Evolutionary conservation across 2,888 invertebrate genomes (phyloP), one percentile per base, ranked within the genome.

Genomic region (Idaea aversata): DNA sequence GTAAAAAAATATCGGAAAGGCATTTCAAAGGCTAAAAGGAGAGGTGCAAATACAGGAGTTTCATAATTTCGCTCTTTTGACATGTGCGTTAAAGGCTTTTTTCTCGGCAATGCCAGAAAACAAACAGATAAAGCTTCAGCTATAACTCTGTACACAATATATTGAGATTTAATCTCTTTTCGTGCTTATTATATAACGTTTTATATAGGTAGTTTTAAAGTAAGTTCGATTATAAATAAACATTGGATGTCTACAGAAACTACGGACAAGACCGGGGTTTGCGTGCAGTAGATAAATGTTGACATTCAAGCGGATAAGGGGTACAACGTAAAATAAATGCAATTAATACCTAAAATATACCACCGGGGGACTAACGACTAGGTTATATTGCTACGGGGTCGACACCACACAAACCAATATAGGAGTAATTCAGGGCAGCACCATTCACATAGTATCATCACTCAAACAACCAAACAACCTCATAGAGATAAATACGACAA

Each of bases 51-150:
- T 86, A 86, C 65, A 77, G 87, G 85, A 78, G 75, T 76, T 72
- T 81, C 72, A 77, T 81, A 78, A 77, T 73, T 79, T 78, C 71
- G 74, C 76, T 16, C 68, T 77, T 77, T 77, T 72, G 77, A 75
- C 70, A 78, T 77, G 84, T 83, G 81, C 79, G 81, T 81, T 82
- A 84, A 82, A 81, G 84, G 87, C 84, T 83, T 78, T 78, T 75
- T 81, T 83, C 81, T 85, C 89, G 90, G 91, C 90, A 86, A 91
- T 93, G 91, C 91, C 92, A 93, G 93, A 93, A 93, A 93, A 93
- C 91, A 93, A 93, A 92, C 92, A 92, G 91, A 90, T 92, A 91
- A 93, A 93, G 92, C 91, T 90, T 87, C 77, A 69, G 85, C 81
- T 81, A 78, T 81, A 77, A 81, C 76, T 77, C 35, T 78, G 77